A percentile compares a stretch with the other conserved stretches of the same genome.
Conservation (phyloP, 2,888 invertebrate species). For the Endotricha flammealis region DNA sequence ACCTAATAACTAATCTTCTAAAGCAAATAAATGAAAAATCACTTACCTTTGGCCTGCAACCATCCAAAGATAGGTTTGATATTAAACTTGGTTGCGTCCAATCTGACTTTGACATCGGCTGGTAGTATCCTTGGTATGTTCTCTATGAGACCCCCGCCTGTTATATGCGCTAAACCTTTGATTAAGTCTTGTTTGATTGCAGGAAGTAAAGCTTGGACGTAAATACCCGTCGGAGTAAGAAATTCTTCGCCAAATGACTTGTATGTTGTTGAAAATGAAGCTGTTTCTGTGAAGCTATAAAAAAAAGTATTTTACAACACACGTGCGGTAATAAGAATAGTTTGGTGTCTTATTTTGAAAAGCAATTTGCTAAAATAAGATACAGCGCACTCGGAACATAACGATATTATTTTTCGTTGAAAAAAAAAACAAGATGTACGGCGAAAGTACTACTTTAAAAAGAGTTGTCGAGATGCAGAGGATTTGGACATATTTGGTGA, state of each 20-base stretch:
- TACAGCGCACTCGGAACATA: too few relatives aligned
- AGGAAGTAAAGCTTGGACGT: slow-evolving; percentile 86
- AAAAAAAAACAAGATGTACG: too few relatives aligned
- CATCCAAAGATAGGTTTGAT: slow-evolving; percentile 92
- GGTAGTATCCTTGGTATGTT: slow-evolving; percentile 93
- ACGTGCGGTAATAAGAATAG: too few relatives aligned
- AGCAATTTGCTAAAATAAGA: too few relatives aligned
- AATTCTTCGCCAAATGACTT: slow-evolving; percentile 85
- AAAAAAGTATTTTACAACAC: slow-evolving; percentile 8
- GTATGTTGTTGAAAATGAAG: slow-evolving; percentile 57
- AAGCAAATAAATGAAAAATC: too few relatives aligned
- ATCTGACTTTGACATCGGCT: slow-evolving; percentile 76
- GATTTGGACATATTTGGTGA: too few relatives aligned
- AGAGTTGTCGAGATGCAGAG: too few relatives aligned
- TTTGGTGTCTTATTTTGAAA: too few relatives aligned
- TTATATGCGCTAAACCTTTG: slow-evolving; percentile 95
- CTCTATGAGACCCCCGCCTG: slow-evolving; percentile 93
- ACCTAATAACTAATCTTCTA: too few relatives aligned
- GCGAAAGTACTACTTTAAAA: too few relatives aligned
- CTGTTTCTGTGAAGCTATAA: slow-evolving; percentile 53
- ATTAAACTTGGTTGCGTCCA: slow-evolving; percentile 85
- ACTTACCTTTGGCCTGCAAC: slow-evolving; percentile 87
- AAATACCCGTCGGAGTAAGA: slow-evolving; percentile 91
- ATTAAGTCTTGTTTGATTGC: slow-evolving; percentile 84
- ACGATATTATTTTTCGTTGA: too few relatives aligned